Evolutionary conservation across 1,140 invertebrate genomes (phyloP), one percentile per base, ranked within the genome.

Genomic region (Planococcus citri): DNA sequence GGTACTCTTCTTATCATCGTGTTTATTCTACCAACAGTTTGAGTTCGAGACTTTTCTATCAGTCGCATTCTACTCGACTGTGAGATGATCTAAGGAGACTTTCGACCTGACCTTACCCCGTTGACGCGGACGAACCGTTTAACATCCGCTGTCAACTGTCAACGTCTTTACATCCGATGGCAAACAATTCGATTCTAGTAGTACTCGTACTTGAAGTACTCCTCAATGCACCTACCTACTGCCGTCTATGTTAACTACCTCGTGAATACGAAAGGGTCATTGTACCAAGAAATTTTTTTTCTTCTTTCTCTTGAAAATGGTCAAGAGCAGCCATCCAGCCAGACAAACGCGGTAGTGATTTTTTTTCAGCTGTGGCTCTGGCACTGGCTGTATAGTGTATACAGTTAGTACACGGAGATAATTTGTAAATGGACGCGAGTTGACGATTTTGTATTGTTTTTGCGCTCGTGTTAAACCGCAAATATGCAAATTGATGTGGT

Each of bases 101-200:
- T 51, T 51, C 41, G 41, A 51, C 41, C 41, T 51, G 41, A 51
- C 41, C 41, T 51, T 51, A 51, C 41, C 41, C 41, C 41, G 41
- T 51, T 51, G 41, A 51, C 41, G n/a, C n/a, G 41, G 41, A 51
- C 41, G 41, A 51, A 51, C 41, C 41, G 41, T 51, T 51, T 51
- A 17, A 51, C 41, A 51, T 51, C 41, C 41, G 41, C 41, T 51
- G 41, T 51, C 41, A 51, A 14, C 41, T 51, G 41, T 51, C 41
- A 51, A 51, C 41, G 41, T 51, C 41, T 51, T 51, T 51, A n/a
- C 41, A 51, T 51, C 41, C 41, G 41, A 51, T 51, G 41, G 41
- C 41, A 51, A 51, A 51, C 41, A 51, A 51, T 51, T 20, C 41
- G 41, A 51, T 51, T 51, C 41, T 51, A 51, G 41, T 51, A 51